Evolutionary conservation across 2,113 vertebrate species (phyloP).

Genomic region (Phrynosoma platyrhinos): DNA sequence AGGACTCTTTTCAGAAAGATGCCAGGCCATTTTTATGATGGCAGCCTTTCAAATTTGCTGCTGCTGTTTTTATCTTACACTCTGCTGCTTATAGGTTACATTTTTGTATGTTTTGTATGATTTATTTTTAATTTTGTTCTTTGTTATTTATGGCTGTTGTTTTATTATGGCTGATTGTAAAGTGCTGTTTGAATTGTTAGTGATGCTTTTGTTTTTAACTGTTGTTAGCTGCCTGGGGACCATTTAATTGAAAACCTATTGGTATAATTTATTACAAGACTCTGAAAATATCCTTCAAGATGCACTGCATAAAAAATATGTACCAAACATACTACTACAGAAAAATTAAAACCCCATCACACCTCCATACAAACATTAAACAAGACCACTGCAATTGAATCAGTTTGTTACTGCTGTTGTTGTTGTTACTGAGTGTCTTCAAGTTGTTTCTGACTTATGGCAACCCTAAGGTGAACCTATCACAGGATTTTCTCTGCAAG

Average conservation of each 20-base stretch:
- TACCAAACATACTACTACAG: neutral
- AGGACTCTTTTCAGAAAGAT: neutral
- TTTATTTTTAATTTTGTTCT: neutral
- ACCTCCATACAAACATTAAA: neutral
- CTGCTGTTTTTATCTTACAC: conserved; percentile 5
- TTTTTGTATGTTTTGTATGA: neutral
- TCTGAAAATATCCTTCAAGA: neutral
- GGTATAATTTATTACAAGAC: neutral
- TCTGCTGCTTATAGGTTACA: neutral
- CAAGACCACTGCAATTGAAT: neutral
- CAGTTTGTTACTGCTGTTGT: no score
- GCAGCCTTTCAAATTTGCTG: conserved; percentile 6
- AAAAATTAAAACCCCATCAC: neutral
- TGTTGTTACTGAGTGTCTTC: no score
- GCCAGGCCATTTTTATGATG: neutral
- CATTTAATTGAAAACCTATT: neutral
- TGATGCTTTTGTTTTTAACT: conserved; percentile 5
- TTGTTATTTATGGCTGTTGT: neutral
- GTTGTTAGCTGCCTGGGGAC: neutral
- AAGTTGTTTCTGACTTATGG: no score
- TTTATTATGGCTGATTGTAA: conserved; percentile 6
- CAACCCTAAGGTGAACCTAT: no score
- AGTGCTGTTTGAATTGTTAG: neutral
- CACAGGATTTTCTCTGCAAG: no score
- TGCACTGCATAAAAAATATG: neutral